Conservation (phyloP, 92 coral and sea anemone species). For the Meandrina meandrites region DNA sequence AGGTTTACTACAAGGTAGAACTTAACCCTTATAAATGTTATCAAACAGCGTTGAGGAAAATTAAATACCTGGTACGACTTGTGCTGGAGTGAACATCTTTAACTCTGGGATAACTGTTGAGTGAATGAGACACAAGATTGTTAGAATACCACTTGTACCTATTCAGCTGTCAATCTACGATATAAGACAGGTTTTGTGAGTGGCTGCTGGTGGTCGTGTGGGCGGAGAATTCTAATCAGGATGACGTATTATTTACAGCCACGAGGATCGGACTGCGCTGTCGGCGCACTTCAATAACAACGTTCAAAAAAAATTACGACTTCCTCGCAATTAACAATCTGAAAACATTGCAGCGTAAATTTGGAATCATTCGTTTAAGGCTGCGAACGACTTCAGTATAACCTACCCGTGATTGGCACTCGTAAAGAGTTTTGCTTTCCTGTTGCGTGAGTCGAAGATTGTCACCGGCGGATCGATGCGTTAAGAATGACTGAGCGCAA, state of each 20-base stretch:
- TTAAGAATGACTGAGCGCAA: conserved; percentile 13
- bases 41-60: not conserved
- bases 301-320: not conserved
- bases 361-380: not conserved
- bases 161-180: conserved; percentile 23
- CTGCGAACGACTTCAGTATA: too few species aligned
- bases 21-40: not conserved
- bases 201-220: conserved; percentile 3
- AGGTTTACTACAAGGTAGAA: not conserved
- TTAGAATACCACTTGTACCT: conserved; percentile 12
- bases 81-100: conserved; percentile 71
- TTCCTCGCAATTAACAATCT: not conserved
- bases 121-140: not conserved
- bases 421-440: not conserved
- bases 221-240: conserved; percentile 20
- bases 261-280: conserved; percentile 31
- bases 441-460: conserved; percentile 12
- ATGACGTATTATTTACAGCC: conserved; percentile 43
- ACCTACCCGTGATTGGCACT: conserved; percentile 23
- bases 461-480: not conserved
- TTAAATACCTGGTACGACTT: conserved; percentile 71
- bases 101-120: conserved; percentile 65
- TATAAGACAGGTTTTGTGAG: not conserved
- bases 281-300: not conserved
- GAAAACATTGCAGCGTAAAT: not conserved